Evolutionary conservation across 35 echinoderm and acorn worm genomes (phyloP).

Genomic region (Apostichopus japonicus): DNA sequence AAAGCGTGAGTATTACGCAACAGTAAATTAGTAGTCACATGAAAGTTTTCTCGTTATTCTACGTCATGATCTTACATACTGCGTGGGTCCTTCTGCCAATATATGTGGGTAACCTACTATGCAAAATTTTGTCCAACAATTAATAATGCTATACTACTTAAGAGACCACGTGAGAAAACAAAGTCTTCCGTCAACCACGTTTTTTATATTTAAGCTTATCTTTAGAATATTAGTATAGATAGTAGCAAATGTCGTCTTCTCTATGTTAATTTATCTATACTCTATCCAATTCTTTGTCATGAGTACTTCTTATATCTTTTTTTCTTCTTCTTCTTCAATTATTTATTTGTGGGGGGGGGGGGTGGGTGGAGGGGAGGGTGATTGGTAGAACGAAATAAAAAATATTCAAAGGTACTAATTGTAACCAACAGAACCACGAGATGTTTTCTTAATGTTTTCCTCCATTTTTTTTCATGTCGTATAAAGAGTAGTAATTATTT

Average conservation of each 20-base stretch:
- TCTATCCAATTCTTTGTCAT: too few species aligned
- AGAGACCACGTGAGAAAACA: neutral
- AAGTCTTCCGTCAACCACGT: constrained; percentile 1
- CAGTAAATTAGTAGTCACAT: too few species aligned
- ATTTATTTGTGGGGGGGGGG: too few species aligned
- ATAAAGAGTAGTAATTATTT: constrained; percentile 25
- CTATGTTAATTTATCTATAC: too few species aligned
- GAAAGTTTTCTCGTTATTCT: neutral
- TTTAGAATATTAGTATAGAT: neutral
- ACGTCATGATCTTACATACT: neutral
- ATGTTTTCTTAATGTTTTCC: neutral
- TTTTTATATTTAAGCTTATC: constrained; percentile 7
- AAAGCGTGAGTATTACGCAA: too few species aligned
- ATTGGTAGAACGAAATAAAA: too few species aligned
- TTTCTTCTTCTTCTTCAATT: neutral
- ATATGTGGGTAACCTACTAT: constrained; percentile 14
- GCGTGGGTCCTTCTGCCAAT: neutral
- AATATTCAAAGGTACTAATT: neutral
- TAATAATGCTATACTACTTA: neutral
- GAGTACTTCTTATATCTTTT: neutral
- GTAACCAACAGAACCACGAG: neutral
- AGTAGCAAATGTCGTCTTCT: too few species aligned
- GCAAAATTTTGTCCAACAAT: constrained; percentile 5
- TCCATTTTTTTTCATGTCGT: neutral
- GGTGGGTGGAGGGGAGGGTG: too few species aligned